Evolutionary conservation across 2,113 vertebrate genomes (phyloP).

Genomic region (Seriola rivoliana): DNA sequence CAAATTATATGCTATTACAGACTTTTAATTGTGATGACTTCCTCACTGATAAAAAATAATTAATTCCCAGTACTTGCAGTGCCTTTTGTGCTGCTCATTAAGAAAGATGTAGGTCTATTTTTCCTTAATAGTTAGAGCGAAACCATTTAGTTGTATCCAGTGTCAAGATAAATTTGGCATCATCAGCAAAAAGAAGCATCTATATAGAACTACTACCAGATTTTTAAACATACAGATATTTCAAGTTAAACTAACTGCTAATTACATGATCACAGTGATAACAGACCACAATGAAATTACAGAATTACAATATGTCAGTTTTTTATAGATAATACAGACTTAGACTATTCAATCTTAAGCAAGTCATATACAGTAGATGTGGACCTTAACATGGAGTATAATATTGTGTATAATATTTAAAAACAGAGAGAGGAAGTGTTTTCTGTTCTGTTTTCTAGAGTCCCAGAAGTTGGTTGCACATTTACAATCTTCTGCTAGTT

Average conservation of each 20-base stretch:
- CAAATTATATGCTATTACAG: conserved; percentile 22
- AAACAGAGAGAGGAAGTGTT: background rate
- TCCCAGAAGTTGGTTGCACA: conserved; percentile 16
- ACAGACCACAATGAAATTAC: conserved; percentile 43
- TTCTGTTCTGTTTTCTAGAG: conserved; percentile 8
- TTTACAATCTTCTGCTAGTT: conserved; percentile 31
- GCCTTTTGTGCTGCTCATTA: background rate
- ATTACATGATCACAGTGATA: conserved; percentile 35
- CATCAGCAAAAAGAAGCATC: conserved; percentile 10
- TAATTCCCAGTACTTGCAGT: background rate
- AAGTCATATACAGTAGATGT: conserved; percentile 38
- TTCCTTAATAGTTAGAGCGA: conserved; percentile 16
- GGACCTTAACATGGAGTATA: conserved; percentile 1
- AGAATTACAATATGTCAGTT: conserved; percentile 36
- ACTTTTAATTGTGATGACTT: background rate
- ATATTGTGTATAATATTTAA: background rate
- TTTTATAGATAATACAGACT: conserved; percentile 47
- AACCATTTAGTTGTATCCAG: background rate
- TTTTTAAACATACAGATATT: conserved; percentile 30
- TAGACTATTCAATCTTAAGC: background rate
- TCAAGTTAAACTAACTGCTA: conserved; percentile 10
- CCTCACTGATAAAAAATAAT: background rate
- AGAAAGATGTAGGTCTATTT: background rate
- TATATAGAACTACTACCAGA: background rate
- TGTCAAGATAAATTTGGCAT: conserved; percentile 15